Evolutionary conservation across 2,113 vertebrate species (phyloP).

Genomic region (Rhinolophus ferrumequinum): DNA sequence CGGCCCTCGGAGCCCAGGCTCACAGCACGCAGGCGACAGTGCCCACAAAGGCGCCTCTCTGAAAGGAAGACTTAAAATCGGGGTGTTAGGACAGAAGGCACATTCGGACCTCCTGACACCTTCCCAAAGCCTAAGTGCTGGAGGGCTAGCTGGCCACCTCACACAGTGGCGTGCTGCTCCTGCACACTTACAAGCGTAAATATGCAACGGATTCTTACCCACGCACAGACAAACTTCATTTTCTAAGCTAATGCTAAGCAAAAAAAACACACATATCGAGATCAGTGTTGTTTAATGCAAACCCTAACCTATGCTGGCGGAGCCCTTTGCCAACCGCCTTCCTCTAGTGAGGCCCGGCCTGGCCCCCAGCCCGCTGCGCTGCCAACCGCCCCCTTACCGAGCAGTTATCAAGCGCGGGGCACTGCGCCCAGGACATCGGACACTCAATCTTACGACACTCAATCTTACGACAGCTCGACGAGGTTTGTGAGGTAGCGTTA

Average conservation of each 20-base stretch:
- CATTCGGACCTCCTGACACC: background rate
- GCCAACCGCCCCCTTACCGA: background rate
- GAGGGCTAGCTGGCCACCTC: background rate
- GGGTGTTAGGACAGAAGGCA: background rate
- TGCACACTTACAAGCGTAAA: background rate
- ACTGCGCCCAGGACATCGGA: background rate
- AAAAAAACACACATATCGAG: background rate
- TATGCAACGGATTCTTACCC: background rate
- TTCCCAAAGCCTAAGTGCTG: background rate
- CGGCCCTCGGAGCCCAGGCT: background rate
- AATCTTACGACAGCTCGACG: background rate
- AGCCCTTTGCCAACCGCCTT: background rate
- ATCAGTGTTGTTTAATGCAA: background rate
- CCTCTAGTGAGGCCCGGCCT: background rate
- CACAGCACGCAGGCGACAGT: background rate
- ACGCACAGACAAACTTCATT: background rate
- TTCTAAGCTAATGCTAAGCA: background rate
- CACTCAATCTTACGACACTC: background rate
- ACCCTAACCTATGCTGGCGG: background rate
- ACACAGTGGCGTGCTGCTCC: background rate
- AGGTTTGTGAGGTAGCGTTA: background rate
- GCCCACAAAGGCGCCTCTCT: background rate
- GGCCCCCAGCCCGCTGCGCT: rapidly evolving
- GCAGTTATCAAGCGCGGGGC: rapidly evolving
- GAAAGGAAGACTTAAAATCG: background rate